Percentiles rank a stretch among this genome's conserved stretches.
phyloP scores from a whole-genome alignment of 2,888 invertebrate species.

The Plagodis dolabraria region DNA sequence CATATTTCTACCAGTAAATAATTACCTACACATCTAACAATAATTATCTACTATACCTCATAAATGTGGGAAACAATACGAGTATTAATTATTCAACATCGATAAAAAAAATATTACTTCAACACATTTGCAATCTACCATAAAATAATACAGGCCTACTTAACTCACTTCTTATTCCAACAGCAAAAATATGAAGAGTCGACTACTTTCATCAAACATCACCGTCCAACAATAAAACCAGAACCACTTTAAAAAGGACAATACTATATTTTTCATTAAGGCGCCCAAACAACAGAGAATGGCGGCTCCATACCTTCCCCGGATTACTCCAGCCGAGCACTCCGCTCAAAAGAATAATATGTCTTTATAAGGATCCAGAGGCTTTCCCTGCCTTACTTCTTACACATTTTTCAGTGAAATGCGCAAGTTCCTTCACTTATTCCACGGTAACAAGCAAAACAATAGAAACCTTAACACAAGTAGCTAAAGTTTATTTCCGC shows the following conservation, averaged over 20 bases:
- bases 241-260: slow-evolving; percentile 60
- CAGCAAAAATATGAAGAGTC: slow-evolving; percentile 3
- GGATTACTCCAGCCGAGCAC: slow-evolving; percentile 75
- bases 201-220: slow-evolving; percentile 34
- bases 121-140: no score
- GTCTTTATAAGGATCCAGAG: slow-evolving; percentile 81
- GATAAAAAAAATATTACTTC: no score
- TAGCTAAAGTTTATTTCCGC: slow-evolving; percentile 39
- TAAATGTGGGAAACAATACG: no score
- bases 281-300: slow-evolving; percentile 74
- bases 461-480: slow-evolving; percentile 44
- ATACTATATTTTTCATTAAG: slow-evolving; percentile 81
- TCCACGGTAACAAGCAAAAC: slow-evolving; percentile 23
- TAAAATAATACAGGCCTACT: no score
- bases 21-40: no score
- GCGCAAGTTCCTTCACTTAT: slow-evolving; percentile 72
- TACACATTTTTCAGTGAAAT: slow-evolving; percentile 82
- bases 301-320: slow-evolving; percentile 66
- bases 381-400: slow-evolving; percentile 78
- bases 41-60: no score
- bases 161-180: slow-evolving; percentile 2
- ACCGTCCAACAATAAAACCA: slow-evolving; percentile 38
- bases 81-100: no score
- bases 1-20: no score
- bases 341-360: slow-evolving; percentile 82